These are phyloP conservation scores for Zhuqinia jingwanae DNA, from an alignment of 2,888 invertebrate genomes.

Conservation along the genomic window DNA sequence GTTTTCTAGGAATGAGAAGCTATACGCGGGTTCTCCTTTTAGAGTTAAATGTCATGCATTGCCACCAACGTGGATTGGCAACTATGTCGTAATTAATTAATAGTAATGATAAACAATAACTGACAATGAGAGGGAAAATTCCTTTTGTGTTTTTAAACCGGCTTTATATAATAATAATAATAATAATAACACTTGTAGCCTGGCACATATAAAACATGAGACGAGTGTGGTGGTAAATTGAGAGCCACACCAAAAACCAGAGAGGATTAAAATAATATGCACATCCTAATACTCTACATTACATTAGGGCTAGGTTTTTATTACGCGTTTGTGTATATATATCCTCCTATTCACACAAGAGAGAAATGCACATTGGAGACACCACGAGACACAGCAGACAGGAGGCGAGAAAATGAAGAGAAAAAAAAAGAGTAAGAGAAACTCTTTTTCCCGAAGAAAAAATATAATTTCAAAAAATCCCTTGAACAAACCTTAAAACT, in stretches of 20 bases:
- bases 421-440: slow-evolving; percentile 30
- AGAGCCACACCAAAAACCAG: slow-evolving; percentile 68
- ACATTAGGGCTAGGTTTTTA: slow-evolving; percentile 51
- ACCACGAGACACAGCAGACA: slow-evolving; percentile 65
- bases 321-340: slow-evolving; percentile 44
- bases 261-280: slow-evolving; percentile 57
- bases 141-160: slow-evolving; percentile 54
- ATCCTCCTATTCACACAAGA: slow-evolving; percentile 47
- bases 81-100: slow-evolving; percentile 38
- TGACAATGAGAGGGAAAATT: slow-evolving; percentile 48
- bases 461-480: slow-evolving; percentile 66
- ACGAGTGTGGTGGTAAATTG: neutral
- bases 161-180: slow-evolving; percentile 61
- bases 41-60: slow-evolving; percentile 38
- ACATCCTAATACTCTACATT: slow-evolving; percentile 2
- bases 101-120: slow-evolving; percentile 47
- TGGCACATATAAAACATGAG: slow-evolving; percentile 59
- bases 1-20: no score
- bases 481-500: slow-evolving; percentile 72
- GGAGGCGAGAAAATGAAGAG: slow-evolving; percentile 34
- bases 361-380: slow-evolving; percentile 66
- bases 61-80: slow-evolving; percentile 13
- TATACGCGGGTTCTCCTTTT: no score
- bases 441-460: slow-evolving; percentile 43
- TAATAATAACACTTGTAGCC: slow-evolving; percentile 72